These are phyloP conservation scores for Chaitophorus viminalis DNA, from an alignment of 2,888 invertebrate genomes.

Conservation along the genomic window DNA sequence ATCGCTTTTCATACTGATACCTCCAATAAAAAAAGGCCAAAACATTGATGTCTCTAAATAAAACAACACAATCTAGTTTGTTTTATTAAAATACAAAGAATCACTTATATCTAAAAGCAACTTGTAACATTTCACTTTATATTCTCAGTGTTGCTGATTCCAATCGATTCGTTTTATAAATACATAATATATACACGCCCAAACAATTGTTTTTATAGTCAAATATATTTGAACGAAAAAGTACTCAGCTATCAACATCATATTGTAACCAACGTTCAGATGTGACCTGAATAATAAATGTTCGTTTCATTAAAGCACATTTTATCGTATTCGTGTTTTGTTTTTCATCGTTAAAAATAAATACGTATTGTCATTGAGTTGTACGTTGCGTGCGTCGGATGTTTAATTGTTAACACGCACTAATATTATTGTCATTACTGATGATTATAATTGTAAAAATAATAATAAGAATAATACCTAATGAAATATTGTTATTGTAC, in stretches of 20 bases:
- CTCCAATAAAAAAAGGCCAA: not conserved
- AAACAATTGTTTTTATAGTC: not conserved
- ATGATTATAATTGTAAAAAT: not conserved
- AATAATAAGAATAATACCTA: too few species aligned
- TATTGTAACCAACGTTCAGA: too few species aligned
- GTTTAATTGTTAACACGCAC: not conserved
- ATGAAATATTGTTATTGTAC: not conserved
- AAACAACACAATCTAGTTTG: not conserved
- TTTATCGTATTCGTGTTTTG: too few species aligned
- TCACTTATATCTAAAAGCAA: not conserved
- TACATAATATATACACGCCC: not conserved
- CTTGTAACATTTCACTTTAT: not conserved
- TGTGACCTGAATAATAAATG: too few species aligned
- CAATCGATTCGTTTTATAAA: not conserved
- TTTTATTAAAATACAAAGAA: not conserved
- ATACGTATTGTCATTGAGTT: too few species aligned
- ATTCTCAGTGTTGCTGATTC: not conserved
- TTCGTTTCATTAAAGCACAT: too few species aligned
- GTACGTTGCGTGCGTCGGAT: too few species aligned
- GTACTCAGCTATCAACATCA: too few species aligned
- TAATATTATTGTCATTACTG: not conserved
- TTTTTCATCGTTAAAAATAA: too few species aligned
- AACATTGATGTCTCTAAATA: not conserved
- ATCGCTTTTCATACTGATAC: not conserved
- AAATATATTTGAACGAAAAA: not conserved